Base-by-base conservation (phyloP, 2,888 invertebrate genomes). In the Conchocele bisecta region DNA sequence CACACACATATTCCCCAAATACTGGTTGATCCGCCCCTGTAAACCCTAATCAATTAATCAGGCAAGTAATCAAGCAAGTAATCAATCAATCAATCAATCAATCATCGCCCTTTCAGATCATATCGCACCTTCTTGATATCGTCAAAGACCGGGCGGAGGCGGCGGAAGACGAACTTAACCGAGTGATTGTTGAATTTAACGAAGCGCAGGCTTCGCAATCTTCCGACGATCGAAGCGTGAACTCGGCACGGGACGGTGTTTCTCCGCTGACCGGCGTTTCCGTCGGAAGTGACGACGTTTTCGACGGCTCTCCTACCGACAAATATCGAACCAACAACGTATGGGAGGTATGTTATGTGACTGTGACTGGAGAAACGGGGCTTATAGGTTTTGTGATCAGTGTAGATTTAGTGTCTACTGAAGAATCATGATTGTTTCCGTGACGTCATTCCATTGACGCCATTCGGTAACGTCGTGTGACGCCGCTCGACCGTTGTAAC, bases 121-220 rank as follows among this genome's bases (percentile, higher is more conserved):
- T 88, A 7, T 84, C 82, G 53, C 89, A 89, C 71, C 82, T 91
- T 26, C 82, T 91, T 28, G 88, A 89, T 33, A 86, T 90, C 56
- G 89, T 90, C 44, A 88, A 88, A 41, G 89, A 90, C 48, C 78
- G 90, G 22, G 90, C 90, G 9, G 89, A 89, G 29, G 79, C 83
- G 28, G 86, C 89, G 0, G 89, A 89, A 76, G 82, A 81, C 65
- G 88, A 90, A 67, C 82, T 89, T 24, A 87, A 89, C 57, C 75
- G 76, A 50, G 51, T 83, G 33, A 70, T 80, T 37, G 80, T 81
- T 75, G 83, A 83, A 41, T 46, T 71, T 39, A 65, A 64, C 66
- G 69, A 66, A 42, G 67, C 70, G 11, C 59, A 57, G 33, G 71
- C 59, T 22, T 65, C 71, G 53, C 58, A 67, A 11, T 50, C 59